A percentile compares a stretch with the other conserved stretches of the same genome.
Evolutionary conservation across 2,797 vertebrate species (phyloP).

Genomic region (Sebastes matsubarae): DNA sequence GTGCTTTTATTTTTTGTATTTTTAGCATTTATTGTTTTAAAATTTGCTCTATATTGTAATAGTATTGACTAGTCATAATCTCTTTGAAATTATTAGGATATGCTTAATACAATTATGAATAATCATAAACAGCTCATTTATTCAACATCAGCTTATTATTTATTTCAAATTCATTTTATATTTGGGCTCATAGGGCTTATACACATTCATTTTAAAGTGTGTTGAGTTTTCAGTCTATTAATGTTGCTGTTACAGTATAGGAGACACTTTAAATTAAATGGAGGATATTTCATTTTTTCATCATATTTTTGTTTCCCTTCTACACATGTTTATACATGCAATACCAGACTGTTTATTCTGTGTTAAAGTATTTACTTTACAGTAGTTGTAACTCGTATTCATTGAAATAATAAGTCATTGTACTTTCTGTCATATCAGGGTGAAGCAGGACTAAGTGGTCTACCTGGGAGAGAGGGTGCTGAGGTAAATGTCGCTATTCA

Average conservation of each 20-base stretch:
- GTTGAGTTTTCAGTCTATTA: not conserved
- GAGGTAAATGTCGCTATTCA: constrained; percentile 79
- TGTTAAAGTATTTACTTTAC: not conserved
- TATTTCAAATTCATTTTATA: not conserved
- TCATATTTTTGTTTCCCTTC: not conserved
- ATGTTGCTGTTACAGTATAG: not conserved
- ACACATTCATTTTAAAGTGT: not conserved
- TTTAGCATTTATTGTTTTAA: not conserved
- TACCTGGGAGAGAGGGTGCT: constrained; percentile 86
- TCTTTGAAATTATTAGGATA: not conserved
- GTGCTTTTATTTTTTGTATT: not conserved
- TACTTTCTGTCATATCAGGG: constrained; percentile 78
- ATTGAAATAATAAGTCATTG: not conserved
- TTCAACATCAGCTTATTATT: not conserved
- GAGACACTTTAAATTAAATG: too few species aligned
- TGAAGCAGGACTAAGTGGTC: constrained; percentile 88
- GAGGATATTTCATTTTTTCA: not conserved
- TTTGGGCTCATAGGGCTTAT: not conserved
- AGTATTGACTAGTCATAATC: not conserved
- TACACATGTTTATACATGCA: not conserved
- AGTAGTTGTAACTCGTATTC: not conserved
- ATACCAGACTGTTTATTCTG: not conserved
- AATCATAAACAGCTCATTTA: not conserved
- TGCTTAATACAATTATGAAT: not conserved
- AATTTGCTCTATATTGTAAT: not conserved